Base-by-base conservation (phyloP, 1,140 invertebrate genomes). In the Leptoteleia sp. region DNA sequence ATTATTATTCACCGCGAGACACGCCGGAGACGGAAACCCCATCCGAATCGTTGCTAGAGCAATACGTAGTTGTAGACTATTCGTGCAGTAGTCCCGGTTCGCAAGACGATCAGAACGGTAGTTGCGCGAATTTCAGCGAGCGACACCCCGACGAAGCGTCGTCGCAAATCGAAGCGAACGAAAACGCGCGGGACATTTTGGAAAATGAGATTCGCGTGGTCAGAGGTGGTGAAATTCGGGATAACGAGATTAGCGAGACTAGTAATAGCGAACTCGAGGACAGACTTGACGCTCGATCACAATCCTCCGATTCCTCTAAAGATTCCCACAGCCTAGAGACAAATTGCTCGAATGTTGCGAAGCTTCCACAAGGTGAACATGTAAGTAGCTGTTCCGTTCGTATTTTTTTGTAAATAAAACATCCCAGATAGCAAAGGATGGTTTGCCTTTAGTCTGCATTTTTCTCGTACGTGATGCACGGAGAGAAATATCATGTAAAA, bases 301-400 rank as follows among this genome's bases (percentile, higher is more conserved):
- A 71, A 62, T 67, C 80, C 61, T 12, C 43, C 31, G 38, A 73
- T 47, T 40, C 84, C 75, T 81, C 70, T 84, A 84, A 73, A 81
- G 78, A 86, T 73, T 72, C 82, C 80, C 79, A 83, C 64, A 85
- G 64, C 72, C 71, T 86, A 84, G 79, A 80, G 81, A 81, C 76
- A 79, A 84, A 85, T 84, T 79, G 81, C 62, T 82, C 79, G 73
- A 82, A 84, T 61, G 57, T 76, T 77, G 72, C 57, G 79, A 84
- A 77, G 57, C 59, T 75, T 71, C 73, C 52, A 42, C 50, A 82
- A 59, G 73, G 40, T 75, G 67, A 78, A 83, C 71, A 86, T 77
- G 85, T 86, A 86, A 87, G 86, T 87, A 87, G 83, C 76, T 82
- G 76, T 82, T 82, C 55, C 37, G 16, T 61, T 43, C 33, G 13